Percentiles rank a stretch among this genome's conserved stretches.
Evolutionary conservation across 2,797 vertebrate genomes (phyloP).

Genomic region (Tragelaphus oryx): DNA sequence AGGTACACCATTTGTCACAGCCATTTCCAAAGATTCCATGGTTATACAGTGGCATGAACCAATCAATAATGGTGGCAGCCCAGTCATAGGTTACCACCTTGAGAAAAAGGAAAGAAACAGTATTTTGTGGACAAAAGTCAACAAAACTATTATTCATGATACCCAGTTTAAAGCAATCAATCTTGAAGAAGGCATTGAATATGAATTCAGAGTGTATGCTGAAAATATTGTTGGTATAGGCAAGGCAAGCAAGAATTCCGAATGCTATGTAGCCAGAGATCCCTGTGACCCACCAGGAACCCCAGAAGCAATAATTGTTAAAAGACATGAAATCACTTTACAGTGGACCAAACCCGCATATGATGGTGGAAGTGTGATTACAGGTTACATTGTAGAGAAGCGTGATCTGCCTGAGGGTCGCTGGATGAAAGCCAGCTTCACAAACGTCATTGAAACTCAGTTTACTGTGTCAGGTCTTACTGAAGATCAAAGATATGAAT

Average conservation of each 20-base stretch:
- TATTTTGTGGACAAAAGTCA: slow-evolving; percentile 97
- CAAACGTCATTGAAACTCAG: slow-evolving; percentile 96
- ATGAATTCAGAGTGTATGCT: slow-evolving; percentile 96
- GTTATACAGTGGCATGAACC: slow-evolving; percentile 97
- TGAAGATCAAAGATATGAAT: slow-evolving; percentile 96
- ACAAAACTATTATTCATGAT: slow-evolving; percentile 94
- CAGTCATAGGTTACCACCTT: slow-evolving; percentile 95
- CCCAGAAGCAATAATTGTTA: slow-evolving; percentile 93
- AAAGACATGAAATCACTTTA: slow-evolving; percentile 92
- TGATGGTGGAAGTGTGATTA: slow-evolving; percentile 96
- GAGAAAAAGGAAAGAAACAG: slow-evolving; percentile 99
- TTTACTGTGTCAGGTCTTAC: slow-evolving; percentile 94
- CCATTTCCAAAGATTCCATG: slow-evolving; percentile 93
- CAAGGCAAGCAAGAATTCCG: slow-evolving; percentile 95
- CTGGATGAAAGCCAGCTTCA: slow-evolving; percentile 98
- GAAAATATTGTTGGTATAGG: slow-evolving; percentile 99
- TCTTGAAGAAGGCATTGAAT: slow-evolving; percentile 96
- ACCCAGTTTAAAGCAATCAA: slow-evolving; percentile 92
- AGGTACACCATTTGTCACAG: slow-evolving; percentile 93
- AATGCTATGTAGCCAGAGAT: slow-evolving; percentile 94
- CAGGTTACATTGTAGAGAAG: slow-evolving; percentile 96
- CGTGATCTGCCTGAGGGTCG: slow-evolving; percentile 97
- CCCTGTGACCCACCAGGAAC: slow-evolving; percentile 96
- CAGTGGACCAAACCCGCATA: slow-evolving; percentile 98
- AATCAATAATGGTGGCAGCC: slow-evolving; percentile 93